Evolutionary conservation across 2,113 vertebrate genomes (phyloP).

Genomic region (Pyxicephalus adspersus): DNA sequence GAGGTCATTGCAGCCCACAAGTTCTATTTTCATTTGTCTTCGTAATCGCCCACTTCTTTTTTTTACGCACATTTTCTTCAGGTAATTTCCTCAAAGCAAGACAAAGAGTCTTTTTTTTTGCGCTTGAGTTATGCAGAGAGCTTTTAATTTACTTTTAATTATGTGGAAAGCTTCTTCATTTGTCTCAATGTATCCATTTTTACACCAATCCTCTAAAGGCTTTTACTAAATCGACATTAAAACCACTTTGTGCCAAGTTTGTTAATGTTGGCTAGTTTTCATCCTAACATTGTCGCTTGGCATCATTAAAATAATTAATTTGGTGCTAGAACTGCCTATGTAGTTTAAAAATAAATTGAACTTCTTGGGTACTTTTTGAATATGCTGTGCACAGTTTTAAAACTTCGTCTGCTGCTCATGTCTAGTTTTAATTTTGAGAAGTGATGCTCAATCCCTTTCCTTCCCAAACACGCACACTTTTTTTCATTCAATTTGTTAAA

Average conservation of each 20-base stretch:
- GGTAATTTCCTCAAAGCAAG: conserved; percentile 52
- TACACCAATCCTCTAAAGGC: neutral
- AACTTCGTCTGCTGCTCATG: neutral
- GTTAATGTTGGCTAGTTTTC: conserved; percentile 36
- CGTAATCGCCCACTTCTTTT: conserved; percentile 53
- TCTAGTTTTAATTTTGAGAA: no score
- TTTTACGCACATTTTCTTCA: conserved; percentile 58
- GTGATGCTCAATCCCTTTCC: no score
- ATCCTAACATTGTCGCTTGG: conserved; percentile 4
- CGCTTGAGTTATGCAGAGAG: conserved; percentile 19
- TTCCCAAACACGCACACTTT: no score
- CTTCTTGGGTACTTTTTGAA: neutral
- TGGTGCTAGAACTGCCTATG: neutral
- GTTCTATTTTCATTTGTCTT: neutral
- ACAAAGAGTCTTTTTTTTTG: conserved; percentile 55
- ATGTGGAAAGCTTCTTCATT: conserved; percentile 33
- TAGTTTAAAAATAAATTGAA: conserved; percentile 14
- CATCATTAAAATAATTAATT: conserved; percentile 20
- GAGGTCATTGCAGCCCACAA: neutral
- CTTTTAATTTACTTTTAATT: conserved; percentile 62
- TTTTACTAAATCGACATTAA: conserved; percentile 29
- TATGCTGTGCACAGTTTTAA: neutral
- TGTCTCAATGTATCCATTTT: conserved; percentile 31
- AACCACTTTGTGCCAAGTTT: conserved; percentile 6
- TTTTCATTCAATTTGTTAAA: no score